These are phyloP conservation scores for Oncorhynchus mykiss DNA, from an alignment of 2,113 vertebrate genomes.

Conservation along the genomic window DNA sequence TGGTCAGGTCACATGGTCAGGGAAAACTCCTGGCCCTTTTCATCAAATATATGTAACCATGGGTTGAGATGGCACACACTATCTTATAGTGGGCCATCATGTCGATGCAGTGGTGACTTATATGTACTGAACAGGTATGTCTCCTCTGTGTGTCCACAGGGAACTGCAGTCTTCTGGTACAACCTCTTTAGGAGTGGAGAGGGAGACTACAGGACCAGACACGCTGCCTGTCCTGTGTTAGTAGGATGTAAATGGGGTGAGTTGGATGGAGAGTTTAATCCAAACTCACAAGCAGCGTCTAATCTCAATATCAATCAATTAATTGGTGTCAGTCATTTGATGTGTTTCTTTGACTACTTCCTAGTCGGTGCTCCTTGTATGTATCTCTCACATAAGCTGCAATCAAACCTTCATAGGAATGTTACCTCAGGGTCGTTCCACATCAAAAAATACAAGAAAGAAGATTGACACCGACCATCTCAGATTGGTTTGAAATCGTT, in stretches of 20 bases:
- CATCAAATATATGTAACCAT: not conserved
- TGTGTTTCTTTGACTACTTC: too few species aligned
- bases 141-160: constrained; percentile 72
- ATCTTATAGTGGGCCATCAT: not conserved
- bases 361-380: too few species aligned
- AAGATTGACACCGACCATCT: too few species aligned
- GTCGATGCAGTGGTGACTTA: not conserved
- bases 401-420: too few species aligned
- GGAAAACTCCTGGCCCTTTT: not conserved
- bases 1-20: not conserved
- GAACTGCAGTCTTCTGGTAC: constrained; percentile 97
- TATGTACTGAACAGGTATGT: not conserved
- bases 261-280: constrained; percentile 41
- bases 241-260: constrained; percentile 99
- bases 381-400: too few species aligned
- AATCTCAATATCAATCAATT: too few species aligned
- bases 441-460: too few species aligned
- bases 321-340: too few species aligned
- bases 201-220: constrained; percentile 93
- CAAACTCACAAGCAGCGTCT: too few species aligned
- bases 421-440: not conserved
- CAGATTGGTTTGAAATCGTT: too few species aligned
- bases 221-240: constrained; percentile 94
- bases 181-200: constrained; percentile 93
- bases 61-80: not conserved